Percentiles rank a stretch among this genome's conserved stretches.
phyloP scores from a whole-genome alignment of 2,797 vertebrate species.

The Poecilia picta region DNA sequence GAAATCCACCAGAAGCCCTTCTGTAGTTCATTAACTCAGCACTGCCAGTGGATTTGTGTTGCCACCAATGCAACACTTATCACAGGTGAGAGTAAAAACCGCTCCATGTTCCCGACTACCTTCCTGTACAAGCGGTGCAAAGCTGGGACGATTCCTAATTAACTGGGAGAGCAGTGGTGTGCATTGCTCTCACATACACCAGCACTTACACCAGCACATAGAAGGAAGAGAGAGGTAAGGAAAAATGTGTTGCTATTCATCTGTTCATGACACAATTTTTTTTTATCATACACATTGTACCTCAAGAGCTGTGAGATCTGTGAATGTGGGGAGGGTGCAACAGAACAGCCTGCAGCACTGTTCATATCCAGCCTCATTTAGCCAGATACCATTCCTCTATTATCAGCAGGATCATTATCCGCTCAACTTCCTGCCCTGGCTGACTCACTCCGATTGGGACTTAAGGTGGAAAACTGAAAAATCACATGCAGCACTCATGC shows the following conservation, averaged over 20 bases:
- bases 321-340: constrained; percentile 42
- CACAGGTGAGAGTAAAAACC: constrained; percentile 24
- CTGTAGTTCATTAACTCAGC: constrained; percentile 31
- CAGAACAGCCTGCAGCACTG: constrained; percentile 67
- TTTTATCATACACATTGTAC: constrained; percentile 40
- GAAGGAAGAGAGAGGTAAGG: constrained; percentile 15
- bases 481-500: constrained; percentile 16
- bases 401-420: constrained; percentile 71
- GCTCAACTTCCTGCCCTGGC: constrained; percentile 48
- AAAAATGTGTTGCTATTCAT: constrained; percentile 27
- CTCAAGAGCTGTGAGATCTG: constrained; percentile 24
- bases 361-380: constrained; percentile 69
- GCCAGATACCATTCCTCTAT: constrained; percentile 64
- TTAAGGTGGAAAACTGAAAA: constrained; percentile 51
- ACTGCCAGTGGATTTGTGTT: neutral
- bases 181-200: constrained; percentile 25
- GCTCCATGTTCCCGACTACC: constrained; percentile 13
- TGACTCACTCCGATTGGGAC: constrained; percentile 39
- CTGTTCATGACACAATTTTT: constrained; percentile 39
- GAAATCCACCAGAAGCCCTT: constrained; percentile 3
- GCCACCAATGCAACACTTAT: constrained; percentile 4
- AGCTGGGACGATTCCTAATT: constrained; percentile 52
- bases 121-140: constrained; percentile 26
- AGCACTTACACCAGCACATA: neutral
- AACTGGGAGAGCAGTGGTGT: constrained; percentile 31